phyloP scores from a whole-genome alignment of 1,140 invertebrate species.

The Caenorhabditis inopinata region DNA sequence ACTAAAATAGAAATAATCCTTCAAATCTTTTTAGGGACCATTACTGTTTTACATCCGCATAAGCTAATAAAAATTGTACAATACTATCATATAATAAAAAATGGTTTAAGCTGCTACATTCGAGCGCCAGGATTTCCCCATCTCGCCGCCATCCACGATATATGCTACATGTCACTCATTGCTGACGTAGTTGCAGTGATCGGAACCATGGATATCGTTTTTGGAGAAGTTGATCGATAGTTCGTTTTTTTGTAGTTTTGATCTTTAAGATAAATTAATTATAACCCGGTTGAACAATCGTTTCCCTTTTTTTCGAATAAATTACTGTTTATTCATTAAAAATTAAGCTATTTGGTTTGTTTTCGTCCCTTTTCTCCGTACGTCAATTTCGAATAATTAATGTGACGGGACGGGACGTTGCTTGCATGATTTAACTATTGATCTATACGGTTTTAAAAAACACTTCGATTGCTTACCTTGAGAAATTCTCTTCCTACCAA shows the following conservation, averaged over 20 bases:
- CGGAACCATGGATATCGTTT: slow-evolving; percentile 86
- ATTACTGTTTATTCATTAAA: no score
- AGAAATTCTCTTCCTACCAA: no score
- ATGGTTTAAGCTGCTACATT: slow-evolving; percentile 79
- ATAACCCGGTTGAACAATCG: background rate
- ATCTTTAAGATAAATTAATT: background rate
- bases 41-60: no score
- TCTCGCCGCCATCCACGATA: slow-evolving; percentile 69
- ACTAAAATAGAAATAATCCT: background rate
- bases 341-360: no score
- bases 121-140: slow-evolving; percentile 76
- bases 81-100: background rate
- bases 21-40: no score
- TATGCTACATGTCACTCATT: slow-evolving; percentile 80
- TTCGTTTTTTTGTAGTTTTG: background rate
- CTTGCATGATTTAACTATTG: no score
- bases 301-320: background rate
- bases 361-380: background rate
- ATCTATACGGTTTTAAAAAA: no score
- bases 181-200: slow-evolving; percentile 74
- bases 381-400: no score
- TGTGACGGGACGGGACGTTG: no score
- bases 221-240: slow-evolving; percentile 90
- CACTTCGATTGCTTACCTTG: no score
- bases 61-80: background rate